A percentile compares a stretch with the other conserved stretches of the same genome.
Evolutionary conservation across 64 coral and sea anemone genomes (phyloP).

Genomic region (Dendrophyllia cribrosa): DNA sequence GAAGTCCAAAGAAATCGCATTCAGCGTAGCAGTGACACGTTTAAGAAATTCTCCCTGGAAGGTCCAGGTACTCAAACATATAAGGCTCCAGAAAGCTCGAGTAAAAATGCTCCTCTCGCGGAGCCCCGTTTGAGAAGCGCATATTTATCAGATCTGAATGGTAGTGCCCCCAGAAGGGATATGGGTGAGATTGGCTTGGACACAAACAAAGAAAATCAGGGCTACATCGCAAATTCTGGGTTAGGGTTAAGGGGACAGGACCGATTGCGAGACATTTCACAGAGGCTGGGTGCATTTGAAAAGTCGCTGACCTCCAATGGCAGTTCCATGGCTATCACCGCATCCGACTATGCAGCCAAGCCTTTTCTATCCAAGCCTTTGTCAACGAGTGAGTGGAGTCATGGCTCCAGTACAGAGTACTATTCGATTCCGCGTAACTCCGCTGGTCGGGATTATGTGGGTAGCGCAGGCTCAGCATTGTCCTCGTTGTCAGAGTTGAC

Average conservation of each 20-base stretch:
- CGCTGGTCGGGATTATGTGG: neutral
- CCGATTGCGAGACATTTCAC: neutral
- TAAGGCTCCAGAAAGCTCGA: neutral
- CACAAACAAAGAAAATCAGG: slow-evolving; percentile 16
- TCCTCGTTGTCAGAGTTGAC: slow-evolving; percentile 47
- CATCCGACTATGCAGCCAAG: neutral
- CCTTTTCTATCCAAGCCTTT: slow-evolving; percentile 16
- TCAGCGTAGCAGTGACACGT: slow-evolving; percentile 1
- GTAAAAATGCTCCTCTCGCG: neutral
- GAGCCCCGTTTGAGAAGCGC: neutral
- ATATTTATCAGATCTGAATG: neutral
- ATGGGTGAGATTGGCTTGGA: neutral
- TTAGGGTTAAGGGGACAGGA: neutral
- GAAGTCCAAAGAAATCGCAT: slow-evolving; percentile 42
- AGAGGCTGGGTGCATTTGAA: slow-evolving; percentile 14
- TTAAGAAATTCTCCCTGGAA: neutral
- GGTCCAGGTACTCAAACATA: neutral
- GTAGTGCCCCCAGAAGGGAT: neutral
- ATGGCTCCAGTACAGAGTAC: slow-evolving; percentile 54
- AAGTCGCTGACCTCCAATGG: neutral
- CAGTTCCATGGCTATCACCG: neutral
- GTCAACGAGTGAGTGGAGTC: slow-evolving; percentile 42
- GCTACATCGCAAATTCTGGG: slow-evolving; percentile 3
- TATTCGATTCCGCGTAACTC: slow-evolving; percentile 4
- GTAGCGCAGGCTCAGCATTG: slow-evolving; percentile 35